Evolutionary conservation across 2,888 invertebrate species (phyloP).

Genomic region (Nephrotoma guestfalica): DNA sequence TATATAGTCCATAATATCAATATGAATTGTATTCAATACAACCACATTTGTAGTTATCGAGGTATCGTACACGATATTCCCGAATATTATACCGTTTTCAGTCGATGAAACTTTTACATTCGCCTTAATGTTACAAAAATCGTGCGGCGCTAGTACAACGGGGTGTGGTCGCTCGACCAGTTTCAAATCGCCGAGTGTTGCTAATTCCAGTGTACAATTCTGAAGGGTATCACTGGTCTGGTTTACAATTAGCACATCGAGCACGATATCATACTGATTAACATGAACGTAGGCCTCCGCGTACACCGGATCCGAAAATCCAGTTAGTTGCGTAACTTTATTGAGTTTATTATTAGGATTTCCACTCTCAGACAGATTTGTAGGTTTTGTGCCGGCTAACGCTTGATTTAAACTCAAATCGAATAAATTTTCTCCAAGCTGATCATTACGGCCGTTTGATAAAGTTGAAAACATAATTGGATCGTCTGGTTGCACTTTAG

Average conservation of each 20-base stretch:
- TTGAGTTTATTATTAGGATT: constrained; percentile 44
- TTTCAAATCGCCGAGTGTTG: constrained; percentile 94
- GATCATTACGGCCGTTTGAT: constrained; percentile 43
- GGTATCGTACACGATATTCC: constrained; percentile 97
- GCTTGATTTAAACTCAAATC: constrained; percentile 87
- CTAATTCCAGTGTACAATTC: constrained; percentile 94
- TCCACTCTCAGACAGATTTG: constrained; percentile 33
- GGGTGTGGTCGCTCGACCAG: constrained; percentile 95
- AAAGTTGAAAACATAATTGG: constrained; percentile 73
- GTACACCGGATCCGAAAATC: constrained; percentile 98
- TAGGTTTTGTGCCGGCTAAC: constrained; percentile 46
- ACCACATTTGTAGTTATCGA: constrained; percentile 69
- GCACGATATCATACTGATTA: constrained; percentile 95
- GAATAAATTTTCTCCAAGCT: constrained; percentile 59
- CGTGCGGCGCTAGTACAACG: constrained; percentile 89
- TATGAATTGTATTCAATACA: constrained; percentile 96
- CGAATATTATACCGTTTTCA: constrained; percentile 99
- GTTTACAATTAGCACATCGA: constrained; percentile 96
- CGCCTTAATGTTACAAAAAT: constrained; percentile 96
- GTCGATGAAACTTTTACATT: constrained; percentile 99
- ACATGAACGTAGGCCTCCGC: constrained; percentile 99
- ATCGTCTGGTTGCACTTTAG: constrained; percentile 66
- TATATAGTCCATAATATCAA: constrained; percentile 99
- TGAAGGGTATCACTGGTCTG: constrained; percentile 97
- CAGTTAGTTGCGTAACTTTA: constrained; percentile 91